These are phyloP conservation scores for Marmota flaviventris DNA, from an alignment of 2,113 vertebrate genomes.

Conservation along the genomic window DNA sequence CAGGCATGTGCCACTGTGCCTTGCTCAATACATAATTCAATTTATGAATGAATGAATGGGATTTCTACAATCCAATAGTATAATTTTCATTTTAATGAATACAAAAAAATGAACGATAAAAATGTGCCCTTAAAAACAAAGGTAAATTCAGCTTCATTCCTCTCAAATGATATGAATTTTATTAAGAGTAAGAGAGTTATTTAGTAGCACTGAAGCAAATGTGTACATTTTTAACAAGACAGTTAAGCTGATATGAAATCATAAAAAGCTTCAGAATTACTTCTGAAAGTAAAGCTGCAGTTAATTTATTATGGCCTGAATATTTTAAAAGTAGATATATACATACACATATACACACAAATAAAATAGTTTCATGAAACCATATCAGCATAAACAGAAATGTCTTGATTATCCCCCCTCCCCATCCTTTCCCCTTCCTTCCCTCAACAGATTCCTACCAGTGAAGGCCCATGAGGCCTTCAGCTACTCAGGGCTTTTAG, in stretches of 20 bases:
- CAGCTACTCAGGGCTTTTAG: not conserved
- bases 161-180: conserved; percentile 60
- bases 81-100: not conserved
- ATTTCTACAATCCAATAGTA: conserved; percentile 56
- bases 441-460: conserved; percentile 6
- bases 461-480: not conserved
- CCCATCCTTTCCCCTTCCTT: conserved; percentile 10
- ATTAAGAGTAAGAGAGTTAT: conserved; percentile 6
- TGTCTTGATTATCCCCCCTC: not conserved
- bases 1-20: too few relatives aligned
- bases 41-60: not conserved
- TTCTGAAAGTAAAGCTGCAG: conserved; percentile 40
- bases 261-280: conserved; percentile 61
- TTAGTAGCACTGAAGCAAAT: conserved; percentile 39
- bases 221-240: conserved; percentile 11
- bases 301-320: conserved; percentile 33
- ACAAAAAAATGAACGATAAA: not conserved
- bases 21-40: conserved; percentile 32
- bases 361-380: conserved; percentile 43
- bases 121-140: conserved; percentile 28
- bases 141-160: conserved; percentile 22
- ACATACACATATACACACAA: conserved; percentile 12
- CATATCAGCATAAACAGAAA: conserved; percentile 35
- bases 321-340: conserved; percentile 46
- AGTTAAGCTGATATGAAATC: conserved; percentile 24